Evolutionary conservation across 2,888 invertebrate genomes (phyloP).

Genomic region (Therioaphis trifolii): DNA sequence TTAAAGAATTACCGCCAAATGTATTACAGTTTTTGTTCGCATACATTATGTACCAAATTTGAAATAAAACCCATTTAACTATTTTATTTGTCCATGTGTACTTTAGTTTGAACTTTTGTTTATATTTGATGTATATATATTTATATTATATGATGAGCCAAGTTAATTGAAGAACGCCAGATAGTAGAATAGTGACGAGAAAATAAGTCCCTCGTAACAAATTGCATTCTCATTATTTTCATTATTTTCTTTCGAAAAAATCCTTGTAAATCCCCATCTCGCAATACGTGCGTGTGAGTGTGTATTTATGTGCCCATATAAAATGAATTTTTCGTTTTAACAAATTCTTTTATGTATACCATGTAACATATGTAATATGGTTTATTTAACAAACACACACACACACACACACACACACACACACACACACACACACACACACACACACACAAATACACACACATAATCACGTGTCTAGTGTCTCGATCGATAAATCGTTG

Average conservation of each 20-base stretch:
- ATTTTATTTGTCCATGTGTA: too few species aligned
- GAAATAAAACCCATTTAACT: too few species aligned
- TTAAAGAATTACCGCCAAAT: not conserved
- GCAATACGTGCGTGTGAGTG: not conserved
- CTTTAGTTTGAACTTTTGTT: not conserved
- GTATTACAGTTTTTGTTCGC: not conserved
- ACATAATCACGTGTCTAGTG: too few species aligned
- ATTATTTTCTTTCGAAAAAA: slow-evolving; percentile 20
- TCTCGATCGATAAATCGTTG: not conserved
- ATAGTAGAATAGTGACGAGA: not conserved
- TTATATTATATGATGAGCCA: not conserved
- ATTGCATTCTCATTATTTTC: slow-evolving; percentile 22
- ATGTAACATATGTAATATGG: not conserved
- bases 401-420: too few species aligned
- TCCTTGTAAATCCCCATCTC: not conserved
- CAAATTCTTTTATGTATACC: too few species aligned
- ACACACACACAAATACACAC: too few species aligned
- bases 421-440: too few species aligned
- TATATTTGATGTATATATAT: not conserved
- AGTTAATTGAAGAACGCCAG: slow-evolving; percentile 17
- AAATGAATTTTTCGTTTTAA: not conserved
- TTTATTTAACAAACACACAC: not conserved
- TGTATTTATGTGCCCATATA: too few species aligned
- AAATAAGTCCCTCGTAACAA: slow-evolving; percentile 38
- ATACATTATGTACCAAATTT: not conserved